phyloP scores from a whole-genome alignment of 2,113 vertebrate genomes.

The Calyptommatus sinebrachiatus region DNA sequence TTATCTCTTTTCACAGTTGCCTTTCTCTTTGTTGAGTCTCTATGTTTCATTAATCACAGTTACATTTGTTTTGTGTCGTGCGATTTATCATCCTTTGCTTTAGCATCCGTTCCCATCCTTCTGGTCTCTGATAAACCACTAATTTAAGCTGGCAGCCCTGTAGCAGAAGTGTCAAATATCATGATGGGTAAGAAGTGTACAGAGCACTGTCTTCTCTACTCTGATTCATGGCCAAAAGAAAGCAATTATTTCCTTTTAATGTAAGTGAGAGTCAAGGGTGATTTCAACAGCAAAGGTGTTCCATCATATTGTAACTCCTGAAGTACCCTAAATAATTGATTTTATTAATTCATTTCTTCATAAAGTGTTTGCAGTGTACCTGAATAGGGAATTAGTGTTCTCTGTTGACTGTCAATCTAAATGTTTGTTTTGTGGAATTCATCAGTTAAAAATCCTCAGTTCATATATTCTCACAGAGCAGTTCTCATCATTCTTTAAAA shows the following conservation, averaged over 20 bases:
- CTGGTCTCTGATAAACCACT: conserved; percentile 76
- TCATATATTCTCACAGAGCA: not conserved
- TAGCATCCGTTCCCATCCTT: conserved; percentile 64
- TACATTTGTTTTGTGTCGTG: conserved; percentile 78
- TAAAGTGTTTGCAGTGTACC: not conserved
- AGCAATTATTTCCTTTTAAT: not conserved
- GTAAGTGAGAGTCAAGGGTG: conserved; percentile 34
- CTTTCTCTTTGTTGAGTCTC: conserved; percentile 74
- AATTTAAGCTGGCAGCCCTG: conserved; percentile 70
- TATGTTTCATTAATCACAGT: conserved; percentile 89
- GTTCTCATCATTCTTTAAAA: too few relatives aligned
- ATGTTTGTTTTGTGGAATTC: not conserved
- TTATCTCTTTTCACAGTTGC: conserved; percentile 89
- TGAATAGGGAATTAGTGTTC: not conserved
- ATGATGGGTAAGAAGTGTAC: conserved; percentile 50
- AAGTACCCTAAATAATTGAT: not conserved
- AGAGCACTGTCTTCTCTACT: conserved; percentile 51
- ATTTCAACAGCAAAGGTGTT: conserved; percentile 15
- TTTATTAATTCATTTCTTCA: not conserved
- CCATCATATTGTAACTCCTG: not conserved
- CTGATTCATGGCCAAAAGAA: not conserved
- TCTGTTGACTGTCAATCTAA: not conserved
- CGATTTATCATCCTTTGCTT: conserved; percentile 83
- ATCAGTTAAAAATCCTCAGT: not conserved
- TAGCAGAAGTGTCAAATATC: conserved; percentile 63